Conservation (phyloP, 2,113 vertebrate species). For the Gasterosteus nipponicus region DNA sequence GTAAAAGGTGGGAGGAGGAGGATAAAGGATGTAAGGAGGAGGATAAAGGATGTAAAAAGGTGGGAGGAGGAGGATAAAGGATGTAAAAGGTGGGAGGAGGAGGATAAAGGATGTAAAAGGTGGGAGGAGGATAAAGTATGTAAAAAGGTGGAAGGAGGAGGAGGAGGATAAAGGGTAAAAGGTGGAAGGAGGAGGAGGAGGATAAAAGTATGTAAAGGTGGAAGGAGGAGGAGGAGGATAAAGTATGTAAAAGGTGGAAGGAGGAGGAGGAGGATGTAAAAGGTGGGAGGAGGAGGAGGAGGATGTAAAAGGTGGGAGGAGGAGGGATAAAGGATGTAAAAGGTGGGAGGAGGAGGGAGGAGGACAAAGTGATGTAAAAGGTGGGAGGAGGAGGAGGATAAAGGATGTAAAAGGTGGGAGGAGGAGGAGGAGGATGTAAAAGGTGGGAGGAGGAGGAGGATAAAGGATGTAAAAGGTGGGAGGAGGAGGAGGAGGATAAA, state of each 20-base stretch:
- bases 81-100: neutral
- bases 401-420: conserved; percentile 1
- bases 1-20: too few species aligned
- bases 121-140: too few species aligned
- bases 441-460: conserved; percentile 1
- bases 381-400: conserved; percentile 10
- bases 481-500: conserved; percentile 17
- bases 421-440: conserved; percentile 10
- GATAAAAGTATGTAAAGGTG: conserved; percentile 14
- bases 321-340: conserved; percentile 9
- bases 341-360: neutral
- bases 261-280: neutral
- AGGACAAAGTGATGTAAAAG: conserved; percentile 7
- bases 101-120: conserved; percentile 16
- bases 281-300: neutral
- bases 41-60: too few species aligned
- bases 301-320: conserved; percentile 10
- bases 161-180: too few species aligned
- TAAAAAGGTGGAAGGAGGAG: conserved; percentile 4
- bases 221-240: conserved; percentile 3
- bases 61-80: conserved; percentile 5
- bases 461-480: conserved; percentile 12
- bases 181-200: too few species aligned
- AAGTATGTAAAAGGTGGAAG: neutral
- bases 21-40: too few species aligned